Evolutionary conservation across 2,888 invertebrate species (phyloP).

Genomic region (Zelleria hepariella): DNA sequence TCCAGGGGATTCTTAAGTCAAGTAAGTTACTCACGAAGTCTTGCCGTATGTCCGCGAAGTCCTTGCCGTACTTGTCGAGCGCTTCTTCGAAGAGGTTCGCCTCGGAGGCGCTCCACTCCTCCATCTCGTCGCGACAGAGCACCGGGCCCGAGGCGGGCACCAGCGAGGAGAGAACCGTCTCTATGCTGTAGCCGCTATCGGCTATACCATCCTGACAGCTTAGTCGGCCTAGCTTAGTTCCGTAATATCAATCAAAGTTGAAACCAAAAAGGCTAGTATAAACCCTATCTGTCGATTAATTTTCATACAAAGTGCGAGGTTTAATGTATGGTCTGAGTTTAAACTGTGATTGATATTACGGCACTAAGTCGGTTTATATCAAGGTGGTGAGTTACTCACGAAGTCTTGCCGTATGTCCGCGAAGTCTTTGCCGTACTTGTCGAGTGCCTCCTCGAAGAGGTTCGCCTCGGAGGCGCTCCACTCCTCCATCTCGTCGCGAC

Average conservation of each 20-base stretch:
- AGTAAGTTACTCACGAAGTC: slow-evolving; percentile 86
- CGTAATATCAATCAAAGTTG: too few relatives aligned
- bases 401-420: slow-evolving; percentile 98
- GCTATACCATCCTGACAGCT: not conserved
- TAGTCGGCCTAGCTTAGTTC: too few relatives aligned
- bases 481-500: slow-evolving; percentile 99
- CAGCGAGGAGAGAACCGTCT: slow-evolving; percentile 90
- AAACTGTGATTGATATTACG: not conserved
- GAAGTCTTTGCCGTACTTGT: slow-evolving; percentile 99
- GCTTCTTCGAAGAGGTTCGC: slow-evolving; percentile 99
- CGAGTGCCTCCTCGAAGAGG: slow-evolving; percentile 98
- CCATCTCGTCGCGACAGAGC: slow-evolving; percentile 98
- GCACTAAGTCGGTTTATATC: not conserved
- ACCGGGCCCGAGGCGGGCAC: slow-evolving; percentile 97
- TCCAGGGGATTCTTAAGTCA: not conserved
- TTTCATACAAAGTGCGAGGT: too few relatives aligned
- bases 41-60: slow-evolving; percentile 97
- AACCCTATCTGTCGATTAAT: too few relatives aligned
- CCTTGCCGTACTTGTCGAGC: slow-evolving; percentile 97
- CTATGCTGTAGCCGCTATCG: slow-evolving; percentile 87
- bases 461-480: slow-evolving; percentile 99
- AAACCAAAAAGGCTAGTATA: too few relatives aligned
- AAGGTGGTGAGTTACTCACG: slow-evolving; percentile 72
- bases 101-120: slow-evolving; percentile 99
- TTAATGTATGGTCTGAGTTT: too few relatives aligned